Evolutionary conservation across 2,888 invertebrate genomes (phyloP).

Genomic region (Schrankia costaestrigalis): DNA sequence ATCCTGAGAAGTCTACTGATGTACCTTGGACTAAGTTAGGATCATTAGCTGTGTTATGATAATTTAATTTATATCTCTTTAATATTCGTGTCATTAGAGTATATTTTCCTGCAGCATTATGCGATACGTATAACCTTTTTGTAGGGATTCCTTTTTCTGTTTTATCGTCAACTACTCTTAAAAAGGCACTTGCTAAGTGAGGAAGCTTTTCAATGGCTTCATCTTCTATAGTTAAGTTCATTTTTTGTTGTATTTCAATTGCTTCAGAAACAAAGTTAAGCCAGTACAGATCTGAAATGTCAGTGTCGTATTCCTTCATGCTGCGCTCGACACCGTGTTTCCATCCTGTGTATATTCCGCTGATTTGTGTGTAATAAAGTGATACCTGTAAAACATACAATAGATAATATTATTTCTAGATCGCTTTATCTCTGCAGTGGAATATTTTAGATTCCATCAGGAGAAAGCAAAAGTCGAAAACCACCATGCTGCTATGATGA

Average conservation of each 20-base stretch:
- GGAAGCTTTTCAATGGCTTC: conserved; percentile 51
- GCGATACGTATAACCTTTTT: conserved; percentile 85
- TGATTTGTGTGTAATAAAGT: conserved; percentile 87
- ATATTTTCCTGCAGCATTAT: conserved; percentile 88
- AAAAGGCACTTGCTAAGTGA: conserved; percentile 81
- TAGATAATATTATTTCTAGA: neutral
- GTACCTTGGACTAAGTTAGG: conserved; percentile 82
- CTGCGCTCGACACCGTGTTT: conserved; percentile 84
- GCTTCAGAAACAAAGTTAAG: conserved; percentile 89
- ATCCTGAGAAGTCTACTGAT: conserved; percentile 89
- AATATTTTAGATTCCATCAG: too few relatives aligned
- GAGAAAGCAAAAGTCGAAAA: too few relatives aligned
- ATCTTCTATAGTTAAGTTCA: conserved; percentile 64
- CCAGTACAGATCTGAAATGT: conserved; percentile 85
- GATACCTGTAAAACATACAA: conserved; percentile 79
- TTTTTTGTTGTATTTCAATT: conserved; percentile 82
- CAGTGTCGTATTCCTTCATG: conserved; percentile 79
- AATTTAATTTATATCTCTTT: conserved; percentile 91
- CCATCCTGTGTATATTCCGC: conserved; percentile 89
- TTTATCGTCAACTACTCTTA: conserved; percentile 79
- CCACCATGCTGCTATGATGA: too few relatives aligned
- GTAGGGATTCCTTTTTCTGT: conserved; percentile 51
- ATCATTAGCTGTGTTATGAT: conserved; percentile 79
- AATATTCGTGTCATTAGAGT: conserved; percentile 89
- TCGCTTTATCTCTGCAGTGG: too few relatives aligned